Base-by-base conservation (phyloP, 2,888 invertebrate species). In the Emmelina monodactyla region DNA sequence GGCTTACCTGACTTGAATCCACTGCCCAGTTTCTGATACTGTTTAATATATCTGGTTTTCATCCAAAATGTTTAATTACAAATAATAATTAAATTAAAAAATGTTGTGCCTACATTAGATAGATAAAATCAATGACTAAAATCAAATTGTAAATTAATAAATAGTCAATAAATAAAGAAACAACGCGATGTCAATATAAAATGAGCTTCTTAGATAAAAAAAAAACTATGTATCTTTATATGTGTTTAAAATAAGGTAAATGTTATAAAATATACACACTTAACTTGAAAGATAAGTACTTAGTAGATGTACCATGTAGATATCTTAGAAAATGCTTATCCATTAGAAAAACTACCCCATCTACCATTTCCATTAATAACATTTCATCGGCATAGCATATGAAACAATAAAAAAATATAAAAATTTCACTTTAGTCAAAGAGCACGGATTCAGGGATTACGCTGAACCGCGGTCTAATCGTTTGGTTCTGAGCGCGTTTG, bases 21-120 rank as follows among this genome's bases (percentile, higher is more conserved):
- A 25, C 25, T 25, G 25, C 25, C 25, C 25, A 25, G n/a, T 3
- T 3, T 25, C 9, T 5, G 9, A 7, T 25, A 10, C 11, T 25
- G 9, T 10, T 25, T 7, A 25, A 25, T 11, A 25, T 10, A 31
- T 30, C 25, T 30, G 10, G 31, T 31, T 30, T 16, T 37, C 29
- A 14, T 29, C 2, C 22, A 29, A 9, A 35, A 19, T 10, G 13
- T 12, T 3, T 32, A 34, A 15, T n/a, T 16, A 40, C 10, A 32
- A 22, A 29, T 29, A 35, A 2, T 16, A 32, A 16, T 43, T 44
- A 58, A 50, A 50, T 46, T 52, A 58, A 58, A 67, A 64, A 68
- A 66, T 70, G 62, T 70, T n/a, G 72, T 75, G 73, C 73, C 73
- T 75, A 69, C 56, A 49, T 59, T 69, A 68, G 61, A 51, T 70